A percentile compares a stretch with the other conserved stretches of the same genome.
Conservation (phyloP, 2,888 invertebrate species). For the Drosophila pseudotakahashii region DNA sequence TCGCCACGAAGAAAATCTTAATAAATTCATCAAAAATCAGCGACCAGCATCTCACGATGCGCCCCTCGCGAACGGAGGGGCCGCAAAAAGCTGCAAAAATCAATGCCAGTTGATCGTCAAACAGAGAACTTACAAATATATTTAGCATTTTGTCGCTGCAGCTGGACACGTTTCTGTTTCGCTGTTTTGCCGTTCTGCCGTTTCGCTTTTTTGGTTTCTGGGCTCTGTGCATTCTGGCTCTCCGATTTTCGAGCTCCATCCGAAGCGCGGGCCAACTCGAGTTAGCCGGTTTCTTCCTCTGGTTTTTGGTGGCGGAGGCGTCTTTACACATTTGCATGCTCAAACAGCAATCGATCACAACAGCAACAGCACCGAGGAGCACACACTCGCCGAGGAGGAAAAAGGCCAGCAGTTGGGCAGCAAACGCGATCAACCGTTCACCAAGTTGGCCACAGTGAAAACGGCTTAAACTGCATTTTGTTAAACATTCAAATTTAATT, state of each 20-base stretch:
- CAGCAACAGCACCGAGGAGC: constrained; percentile 26
- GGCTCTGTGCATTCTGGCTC: constrained; percentile 6
- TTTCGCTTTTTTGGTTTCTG: constrained; percentile 10
- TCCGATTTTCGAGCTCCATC: constrained; percentile 31
- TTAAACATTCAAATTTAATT: too few relatives aligned
- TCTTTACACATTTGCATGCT: constrained; percentile 80
- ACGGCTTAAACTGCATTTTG: not conserved
- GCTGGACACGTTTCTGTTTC: constrained; percentile 46
- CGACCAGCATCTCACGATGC: constrained; percentile 70
- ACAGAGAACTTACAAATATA: constrained; percentile 76
- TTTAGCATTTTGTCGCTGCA: constrained; percentile 74
- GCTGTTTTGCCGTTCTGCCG: not conserved
- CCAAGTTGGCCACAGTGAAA: constrained; percentile 31
- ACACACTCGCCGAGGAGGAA: constrained; percentile 23
- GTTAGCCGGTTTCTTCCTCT: constrained; percentile 63
- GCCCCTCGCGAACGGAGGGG: constrained; percentile 29
- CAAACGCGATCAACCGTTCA: constrained; percentile 51
- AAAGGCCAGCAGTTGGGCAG: constrained; percentile 34
- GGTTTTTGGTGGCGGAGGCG: constrained; percentile 74
- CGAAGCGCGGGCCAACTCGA: constrained; percentile 16
- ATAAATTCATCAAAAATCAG: constrained; percentile 77
- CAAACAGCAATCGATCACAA: constrained; percentile 78
- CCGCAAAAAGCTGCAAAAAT: constrained; percentile 43
- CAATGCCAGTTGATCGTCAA: constrained; percentile 77
- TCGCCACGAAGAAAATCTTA: constrained; percentile 61